Evolutionary conservation across 2,888 invertebrate species (phyloP).

Genomic region (Caenorhabditis sp.): DNA sequence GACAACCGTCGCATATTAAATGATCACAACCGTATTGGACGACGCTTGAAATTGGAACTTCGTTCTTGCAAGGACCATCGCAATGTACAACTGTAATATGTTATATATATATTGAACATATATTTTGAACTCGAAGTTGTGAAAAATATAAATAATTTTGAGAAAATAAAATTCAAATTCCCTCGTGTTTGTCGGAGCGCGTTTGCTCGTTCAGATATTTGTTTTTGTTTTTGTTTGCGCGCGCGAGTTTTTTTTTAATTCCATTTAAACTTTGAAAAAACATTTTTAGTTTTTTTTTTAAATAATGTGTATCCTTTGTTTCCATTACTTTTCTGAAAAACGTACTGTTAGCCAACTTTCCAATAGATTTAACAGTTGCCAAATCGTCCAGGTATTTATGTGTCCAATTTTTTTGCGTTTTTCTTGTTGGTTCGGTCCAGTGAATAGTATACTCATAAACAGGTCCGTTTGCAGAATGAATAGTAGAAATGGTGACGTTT

Average conservation of each 20-base stretch:
- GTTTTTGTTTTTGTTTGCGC: no score
- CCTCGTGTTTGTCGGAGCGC: no score
- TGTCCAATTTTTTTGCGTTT: background rate
- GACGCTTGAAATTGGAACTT: constrained; percentile 2
- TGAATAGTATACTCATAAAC: background rate
- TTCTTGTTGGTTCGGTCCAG: background rate
- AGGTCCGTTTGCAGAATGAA: background rate
- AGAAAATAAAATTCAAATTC: no score
- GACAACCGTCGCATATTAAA: constrained; percentile 21
- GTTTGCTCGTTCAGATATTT: no score
- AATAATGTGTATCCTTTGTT: no score
- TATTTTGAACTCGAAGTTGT: background rate
- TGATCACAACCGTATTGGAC: constrained; percentile 31
- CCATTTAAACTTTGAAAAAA: no score
- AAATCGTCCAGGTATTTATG: background rate
- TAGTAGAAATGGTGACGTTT: background rate
- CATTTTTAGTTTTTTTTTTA: no score
- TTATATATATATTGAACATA: constrained; percentile 1
- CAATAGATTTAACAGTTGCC: background rate
- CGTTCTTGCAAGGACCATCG: constrained; percentile 21
- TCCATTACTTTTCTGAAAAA: no score
- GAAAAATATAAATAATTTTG: background rate
- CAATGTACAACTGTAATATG: constrained; percentile 8
- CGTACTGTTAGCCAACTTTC: background rate
- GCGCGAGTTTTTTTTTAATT: no score